Conservation (phyloP, 2,888 invertebrate genomes). For the Dryobota labecula region DNA sequence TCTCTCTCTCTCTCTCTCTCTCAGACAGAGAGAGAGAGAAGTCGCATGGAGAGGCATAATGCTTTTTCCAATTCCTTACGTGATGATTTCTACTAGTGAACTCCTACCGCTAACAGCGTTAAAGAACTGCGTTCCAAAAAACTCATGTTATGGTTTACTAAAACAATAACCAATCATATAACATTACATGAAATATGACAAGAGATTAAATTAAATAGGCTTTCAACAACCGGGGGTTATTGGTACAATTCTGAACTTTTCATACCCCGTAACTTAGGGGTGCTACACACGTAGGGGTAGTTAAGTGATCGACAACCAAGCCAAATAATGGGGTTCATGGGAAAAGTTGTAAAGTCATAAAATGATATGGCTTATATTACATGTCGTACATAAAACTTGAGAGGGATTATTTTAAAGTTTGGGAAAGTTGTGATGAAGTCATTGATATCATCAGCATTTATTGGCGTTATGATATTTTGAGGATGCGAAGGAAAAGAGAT, state of each 20-base stretch:
- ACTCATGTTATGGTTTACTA: no score
- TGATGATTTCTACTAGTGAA: no score
- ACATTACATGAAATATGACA: conserved; percentile 12
- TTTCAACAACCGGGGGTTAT: conserved; percentile 25
- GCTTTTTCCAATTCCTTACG: no score
- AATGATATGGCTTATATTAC: conserved; percentile 57
- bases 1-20: no score
- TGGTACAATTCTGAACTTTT: conserved; percentile 45
- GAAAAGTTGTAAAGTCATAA: conserved; percentile 58
- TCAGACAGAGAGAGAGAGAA: no score
- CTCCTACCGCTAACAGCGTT: no score
- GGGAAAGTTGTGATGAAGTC: conserved; percentile 19
- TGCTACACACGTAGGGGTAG: conserved; percentile 54
- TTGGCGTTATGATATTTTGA: background rate
- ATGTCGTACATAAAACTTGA: conserved; percentile 41
- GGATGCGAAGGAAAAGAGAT: no score
- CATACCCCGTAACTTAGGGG: conserved; percentile 43
- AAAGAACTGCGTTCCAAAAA: no score
- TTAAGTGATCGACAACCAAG: conserved; percentile 57
- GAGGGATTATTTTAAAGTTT: conserved; percentile 16
- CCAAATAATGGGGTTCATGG: conserved; percentile 31
- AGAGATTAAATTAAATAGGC: conserved; percentile 28
- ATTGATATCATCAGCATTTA: conserved; percentile 7
- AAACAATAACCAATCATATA: background rate
- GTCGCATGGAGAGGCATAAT: no score